A percentile compares a stretch with the other conserved stretches of the same genome.
phyloP scores from a whole-genome alignment of 2,797 vertebrate genomes.

The Kryptopterus vitreolus region DNA sequence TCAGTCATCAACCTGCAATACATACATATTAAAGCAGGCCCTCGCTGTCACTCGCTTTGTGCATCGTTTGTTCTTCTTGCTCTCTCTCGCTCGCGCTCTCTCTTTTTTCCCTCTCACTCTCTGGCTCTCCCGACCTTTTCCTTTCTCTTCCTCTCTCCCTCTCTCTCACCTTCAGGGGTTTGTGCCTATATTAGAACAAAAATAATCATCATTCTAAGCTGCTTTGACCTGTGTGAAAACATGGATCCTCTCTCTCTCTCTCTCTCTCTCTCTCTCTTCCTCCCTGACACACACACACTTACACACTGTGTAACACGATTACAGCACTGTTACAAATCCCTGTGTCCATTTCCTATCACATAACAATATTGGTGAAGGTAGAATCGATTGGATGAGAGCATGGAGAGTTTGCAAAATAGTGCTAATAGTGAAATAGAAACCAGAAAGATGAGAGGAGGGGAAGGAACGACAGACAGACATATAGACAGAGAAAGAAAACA shows the following conservation, averaged over 20 bases:
- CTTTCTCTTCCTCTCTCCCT: not conserved
- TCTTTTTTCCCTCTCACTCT: conserved; percentile 55
- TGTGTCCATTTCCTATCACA: not conserved
- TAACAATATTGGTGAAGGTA: not conserved
- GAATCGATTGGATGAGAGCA: not conserved
- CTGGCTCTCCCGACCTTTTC: not conserved
- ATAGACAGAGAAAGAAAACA: too few species aligned
- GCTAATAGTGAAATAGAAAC: too few species aligned
- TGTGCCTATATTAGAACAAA: conserved; percentile 54
- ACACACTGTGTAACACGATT: conserved; percentile 11
- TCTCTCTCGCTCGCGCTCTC: conserved; percentile 74
- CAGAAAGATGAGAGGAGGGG: too few species aligned
- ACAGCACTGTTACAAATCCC: conserved; percentile 9
- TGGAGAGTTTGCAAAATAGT: too few species aligned
- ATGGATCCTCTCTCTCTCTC: conserved; percentile 9
- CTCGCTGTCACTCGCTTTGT: conserved; percentile 92
- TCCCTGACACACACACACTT: not conserved
- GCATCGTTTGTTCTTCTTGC: conserved; percentile 87
- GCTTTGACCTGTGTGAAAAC: conserved; percentile 42
- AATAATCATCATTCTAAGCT: conserved; percentile 54
- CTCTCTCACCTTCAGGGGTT: conserved; percentile 52
- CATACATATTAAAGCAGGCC: conserved; percentile 97
- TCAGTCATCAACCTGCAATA: conserved; percentile 99
- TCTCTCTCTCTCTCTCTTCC: not conserved
- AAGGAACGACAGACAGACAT: too few species aligned